These are phyloP conservation scores for Syngnathus typhle DNA, from an alignment of 2,113 vertebrate genomes.

Conservation along the genomic window DNA sequence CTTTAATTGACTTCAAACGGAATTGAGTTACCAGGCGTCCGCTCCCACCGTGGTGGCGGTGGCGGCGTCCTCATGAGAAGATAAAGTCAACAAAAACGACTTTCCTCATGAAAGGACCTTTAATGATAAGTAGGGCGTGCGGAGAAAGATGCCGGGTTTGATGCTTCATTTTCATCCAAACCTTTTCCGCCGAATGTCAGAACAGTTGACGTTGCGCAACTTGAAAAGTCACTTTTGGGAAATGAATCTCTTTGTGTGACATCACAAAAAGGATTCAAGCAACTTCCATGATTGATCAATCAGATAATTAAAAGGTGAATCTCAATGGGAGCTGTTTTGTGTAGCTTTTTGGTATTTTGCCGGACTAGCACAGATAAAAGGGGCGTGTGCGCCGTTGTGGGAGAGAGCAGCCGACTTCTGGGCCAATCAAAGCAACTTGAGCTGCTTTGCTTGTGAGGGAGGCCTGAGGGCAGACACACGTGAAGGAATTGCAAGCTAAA, in stretches of 20 bases:
- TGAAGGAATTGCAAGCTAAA: slow-evolving; percentile 27
- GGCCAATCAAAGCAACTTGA: too few species aligned
- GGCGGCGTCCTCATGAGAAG: slow-evolving; percentile 31
- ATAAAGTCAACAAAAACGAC: slow-evolving; percentile 40
- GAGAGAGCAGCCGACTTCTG: too few species aligned
- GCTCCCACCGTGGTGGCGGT: not conserved
- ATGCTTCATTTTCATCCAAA: slow-evolving; percentile 38
- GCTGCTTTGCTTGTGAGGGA: slow-evolving; percentile 2
- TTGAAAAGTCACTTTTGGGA: slow-evolving; percentile 4
- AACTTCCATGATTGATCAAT: not conserved
- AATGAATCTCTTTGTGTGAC: not conserved
- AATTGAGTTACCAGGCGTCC: slow-evolving; percentile 49
- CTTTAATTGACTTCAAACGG: slow-evolving; percentile 67
- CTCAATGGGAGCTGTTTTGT: too few species aligned
- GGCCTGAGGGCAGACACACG: slow-evolving; percentile 34
- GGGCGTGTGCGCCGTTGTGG: too few species aligned
- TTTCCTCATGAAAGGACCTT: slow-evolving; percentile 26
- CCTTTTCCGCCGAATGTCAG: slow-evolving; percentile 12
- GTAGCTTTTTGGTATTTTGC: too few species aligned
- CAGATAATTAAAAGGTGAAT: not conserved
- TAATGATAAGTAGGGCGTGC: slow-evolving; percentile 36
- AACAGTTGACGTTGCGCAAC: slow-evolving; percentile 14
- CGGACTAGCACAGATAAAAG: too few species aligned
- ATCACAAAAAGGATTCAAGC: not conserved
- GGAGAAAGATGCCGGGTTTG: slow-evolving; percentile 29